Conservation (phyloP, 2,888 invertebrate species). For the Psococerastis gibbosa region DNA sequence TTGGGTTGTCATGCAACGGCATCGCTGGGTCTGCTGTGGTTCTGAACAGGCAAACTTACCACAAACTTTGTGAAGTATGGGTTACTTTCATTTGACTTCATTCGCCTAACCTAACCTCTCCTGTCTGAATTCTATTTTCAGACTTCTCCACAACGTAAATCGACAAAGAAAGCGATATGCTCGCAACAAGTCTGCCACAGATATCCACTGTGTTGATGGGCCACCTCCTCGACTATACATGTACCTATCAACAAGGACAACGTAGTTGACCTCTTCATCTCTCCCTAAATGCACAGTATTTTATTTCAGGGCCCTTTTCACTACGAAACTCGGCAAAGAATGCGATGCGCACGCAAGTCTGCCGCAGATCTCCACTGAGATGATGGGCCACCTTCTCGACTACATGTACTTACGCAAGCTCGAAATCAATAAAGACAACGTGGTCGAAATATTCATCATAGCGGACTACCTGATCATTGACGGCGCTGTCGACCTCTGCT, state of each 20-base stretch:
- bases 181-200: constrained; percentile 54
- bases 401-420: constrained; percentile 70
- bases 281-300: no score
- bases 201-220: constrained; percentile 60
- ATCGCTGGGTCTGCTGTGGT: no score
- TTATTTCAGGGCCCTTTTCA: constrained; percentile 51
- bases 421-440: constrained; percentile 55
- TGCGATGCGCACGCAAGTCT: constrained; percentile 49
- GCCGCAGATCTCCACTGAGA: constrained; percentile 55
- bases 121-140: neutral
- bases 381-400: constrained; percentile 59
- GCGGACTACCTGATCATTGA: constrained; percentile 78
- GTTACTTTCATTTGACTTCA: no score
- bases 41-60: no score
- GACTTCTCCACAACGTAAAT: no score
- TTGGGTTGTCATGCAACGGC: no score
- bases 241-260: constrained; percentile 45
- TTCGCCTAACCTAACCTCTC: no score
- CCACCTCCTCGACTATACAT: constrained; percentile 64
- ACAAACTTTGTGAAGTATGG: no score
- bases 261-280: neutral
- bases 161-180: constrained; percentile 47
- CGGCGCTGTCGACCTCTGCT: constrained; percentile 63
- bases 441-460: constrained; percentile 59
- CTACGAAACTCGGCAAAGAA: constrained; percentile 52